Evolutionary conservation across 1,140 invertebrate genomes (phyloP), one percentile per base, ranked within the genome.

Genomic region (Megathymus violae): DNA sequence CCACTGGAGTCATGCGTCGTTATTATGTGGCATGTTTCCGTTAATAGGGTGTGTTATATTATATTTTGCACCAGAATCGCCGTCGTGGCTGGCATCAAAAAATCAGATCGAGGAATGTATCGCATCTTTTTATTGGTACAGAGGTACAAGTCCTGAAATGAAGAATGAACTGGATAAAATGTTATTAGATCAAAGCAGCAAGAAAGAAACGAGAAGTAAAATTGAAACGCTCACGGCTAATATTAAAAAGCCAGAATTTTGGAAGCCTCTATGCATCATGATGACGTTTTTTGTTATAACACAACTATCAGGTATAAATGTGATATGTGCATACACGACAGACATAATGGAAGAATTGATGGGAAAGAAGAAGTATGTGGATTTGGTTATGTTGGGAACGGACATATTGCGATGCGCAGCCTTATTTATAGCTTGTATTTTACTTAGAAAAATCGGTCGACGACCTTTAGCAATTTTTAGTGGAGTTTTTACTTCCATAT

Each of bases 311-410:
- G 94, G 94, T 5, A 88, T 94, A 0, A 95, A 96, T 80, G 94
- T 94, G 0, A 92, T 96, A 3, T 93, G 93, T 69, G 96, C 95
- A 66, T 96, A 96, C 72, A 94, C 95, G 0, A 94, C 95, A 0
- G 85, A 92, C 3, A 94, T 94, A 71, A 92, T 93, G 91, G 83
- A 91, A 62, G 86, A 92, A 15, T 82, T 93, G 3, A 76, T 93
- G 6, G 92, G 90, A 9, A 75, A 67, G n/a, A 74, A 71, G 41
- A 71, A 72, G n/a, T 80, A 94, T 62, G 92, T 92, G 5, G 93
- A 94, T 64, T 62, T 92, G 5, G 93, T 92, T 0, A 94, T 95
- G 66, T 91, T 96, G 13, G 88, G 95, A 14, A 88, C 96, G 56
- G 96, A 96, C 67, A 74, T 92, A n/a, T 92, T 95, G 13, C 92